Evolutionary conservation across 2,113 vertebrate species (phyloP).

Genomic region (Peromyscus californicus): DNA sequence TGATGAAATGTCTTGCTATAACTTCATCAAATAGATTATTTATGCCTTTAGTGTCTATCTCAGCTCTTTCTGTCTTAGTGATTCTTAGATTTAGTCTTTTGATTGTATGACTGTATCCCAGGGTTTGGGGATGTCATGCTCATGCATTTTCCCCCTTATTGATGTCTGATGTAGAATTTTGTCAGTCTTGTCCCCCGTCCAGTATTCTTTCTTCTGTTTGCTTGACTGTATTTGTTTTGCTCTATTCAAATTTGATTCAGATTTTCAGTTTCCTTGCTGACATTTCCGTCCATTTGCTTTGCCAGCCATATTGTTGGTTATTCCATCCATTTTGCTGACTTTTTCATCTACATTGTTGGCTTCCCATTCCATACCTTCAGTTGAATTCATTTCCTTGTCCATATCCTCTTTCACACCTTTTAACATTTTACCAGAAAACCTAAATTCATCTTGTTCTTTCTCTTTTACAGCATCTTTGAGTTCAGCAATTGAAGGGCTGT

Average conservation of each 20-base stretch:
- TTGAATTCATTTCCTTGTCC: neutral
- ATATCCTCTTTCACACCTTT: neutral
- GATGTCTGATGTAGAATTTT: neutral
- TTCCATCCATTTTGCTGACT: neutral
- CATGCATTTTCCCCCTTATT: too few species aligned
- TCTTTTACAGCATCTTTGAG: neutral
- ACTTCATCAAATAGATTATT: neutral
- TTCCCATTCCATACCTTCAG: neutral
- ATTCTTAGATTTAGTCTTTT: neutral
- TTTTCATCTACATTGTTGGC: too few species aligned
- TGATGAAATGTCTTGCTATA: neutral
- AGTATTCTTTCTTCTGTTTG: neutral
- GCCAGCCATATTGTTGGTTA: neutral
- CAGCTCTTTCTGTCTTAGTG: neutral
- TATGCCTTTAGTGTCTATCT: neutral
- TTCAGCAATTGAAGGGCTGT: too few species aligned
- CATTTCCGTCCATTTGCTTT: neutral
- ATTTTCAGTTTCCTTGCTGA: neutral
- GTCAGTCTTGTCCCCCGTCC: neutral
- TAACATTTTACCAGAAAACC: neutral
- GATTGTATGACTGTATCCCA: neutral
- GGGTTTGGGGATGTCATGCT: accelerated
- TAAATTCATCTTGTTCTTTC: neutral
- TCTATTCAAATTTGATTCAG: neutral
- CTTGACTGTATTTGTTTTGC: neutral